These are phyloP conservation scores for Apostichopus japonicus DNA, from an alignment of 35 echinoderm and acorn worm genomes.

Conservation along the genomic window DNA sequence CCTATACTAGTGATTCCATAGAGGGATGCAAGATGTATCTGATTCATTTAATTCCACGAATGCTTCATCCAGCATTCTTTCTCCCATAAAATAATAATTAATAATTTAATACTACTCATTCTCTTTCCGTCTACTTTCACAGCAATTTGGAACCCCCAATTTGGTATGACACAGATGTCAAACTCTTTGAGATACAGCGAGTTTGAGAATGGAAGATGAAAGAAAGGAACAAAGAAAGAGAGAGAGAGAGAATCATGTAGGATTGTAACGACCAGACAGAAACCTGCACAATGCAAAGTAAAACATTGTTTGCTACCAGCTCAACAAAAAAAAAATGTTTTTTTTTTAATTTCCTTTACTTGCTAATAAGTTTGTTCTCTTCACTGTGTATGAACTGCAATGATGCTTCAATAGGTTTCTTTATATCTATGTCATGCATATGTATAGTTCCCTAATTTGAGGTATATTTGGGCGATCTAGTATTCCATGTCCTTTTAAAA, in stretches of 20 bases:
- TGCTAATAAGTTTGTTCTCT: not conserved
- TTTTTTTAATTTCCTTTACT: too few relatives aligned
- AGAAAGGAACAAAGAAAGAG: not conserved
- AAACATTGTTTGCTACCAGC: not conserved
- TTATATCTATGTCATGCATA: not conserved
- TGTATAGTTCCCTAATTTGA: not conserved
- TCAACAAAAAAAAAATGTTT: not conserved
- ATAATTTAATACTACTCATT: not conserved
- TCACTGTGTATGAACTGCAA: not conserved
- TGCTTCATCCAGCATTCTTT: too few relatives aligned
- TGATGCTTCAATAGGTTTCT: not conserved
- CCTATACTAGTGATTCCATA: too few relatives aligned
- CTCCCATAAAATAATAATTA: too few relatives aligned
- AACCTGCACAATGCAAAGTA: not conserved
- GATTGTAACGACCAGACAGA: too few relatives aligned
- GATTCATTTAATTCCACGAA: too few relatives aligned
- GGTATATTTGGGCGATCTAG: not conserved
- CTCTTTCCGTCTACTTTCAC: constrained; percentile 14
- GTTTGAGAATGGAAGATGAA: constrained; percentile 34
- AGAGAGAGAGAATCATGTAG: not conserved
- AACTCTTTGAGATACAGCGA: constrained; percentile 97
- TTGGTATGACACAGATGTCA: constrained; percentile 97
- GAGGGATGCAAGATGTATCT: too few relatives aligned
- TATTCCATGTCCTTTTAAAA: not conserved
- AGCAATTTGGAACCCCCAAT: constrained; percentile 99